Evolutionary conservation across 2,797 vertebrate genomes (phyloP).

Genomic region (Pteronotus mesoamericanus): DNA sequence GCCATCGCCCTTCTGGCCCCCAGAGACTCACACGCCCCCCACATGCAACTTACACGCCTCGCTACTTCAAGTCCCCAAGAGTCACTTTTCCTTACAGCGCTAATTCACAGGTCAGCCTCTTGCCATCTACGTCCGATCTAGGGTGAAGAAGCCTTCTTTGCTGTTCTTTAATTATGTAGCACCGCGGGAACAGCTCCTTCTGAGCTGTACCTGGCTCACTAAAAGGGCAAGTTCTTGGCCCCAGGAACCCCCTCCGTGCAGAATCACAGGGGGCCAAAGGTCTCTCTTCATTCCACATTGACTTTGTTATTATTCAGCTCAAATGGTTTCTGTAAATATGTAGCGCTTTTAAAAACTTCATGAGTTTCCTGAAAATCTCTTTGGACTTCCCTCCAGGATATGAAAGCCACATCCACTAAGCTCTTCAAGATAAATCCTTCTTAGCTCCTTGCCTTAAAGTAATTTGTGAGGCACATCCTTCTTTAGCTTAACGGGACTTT

Average conservation of each 20-base stretch:
- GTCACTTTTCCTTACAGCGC: not conserved
- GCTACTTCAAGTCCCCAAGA: not conserved
- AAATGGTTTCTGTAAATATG: not conserved
- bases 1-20: accelerated
- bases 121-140: not conserved
- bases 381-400: not conserved
- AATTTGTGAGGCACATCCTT: not conserved
- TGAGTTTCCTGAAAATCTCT: not conserved
- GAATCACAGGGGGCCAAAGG: not conserved
- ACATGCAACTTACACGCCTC: no score
- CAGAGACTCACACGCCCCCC: not conserved
- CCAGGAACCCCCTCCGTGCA: not conserved
- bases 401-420: not conserved
- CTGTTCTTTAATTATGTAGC: not conserved
- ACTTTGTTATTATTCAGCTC: not conserved
- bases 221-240: not conserved
- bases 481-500: not conserved
- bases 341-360: not conserved
- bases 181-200: not conserved
- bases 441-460: not conserved
- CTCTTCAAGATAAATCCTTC: not conserved
- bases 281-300: not conserved
- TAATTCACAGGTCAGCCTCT: not conserved
- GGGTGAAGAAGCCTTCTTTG: not conserved
- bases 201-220: not conserved